Conservation (phyloP, 2,888 invertebrate genomes). For the Dasysyrphus tricinctus region DNA sequence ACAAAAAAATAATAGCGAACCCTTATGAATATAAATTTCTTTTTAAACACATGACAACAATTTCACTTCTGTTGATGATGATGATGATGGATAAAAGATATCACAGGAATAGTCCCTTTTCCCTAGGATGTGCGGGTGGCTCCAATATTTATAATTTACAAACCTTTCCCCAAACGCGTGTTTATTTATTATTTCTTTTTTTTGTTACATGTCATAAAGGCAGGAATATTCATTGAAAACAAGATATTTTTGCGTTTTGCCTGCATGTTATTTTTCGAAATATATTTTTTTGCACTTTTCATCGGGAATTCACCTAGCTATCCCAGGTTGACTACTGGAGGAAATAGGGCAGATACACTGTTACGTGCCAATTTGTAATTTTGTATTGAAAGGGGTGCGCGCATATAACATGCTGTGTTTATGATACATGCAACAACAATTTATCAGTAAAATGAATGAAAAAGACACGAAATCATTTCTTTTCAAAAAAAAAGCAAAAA, state of each 20-base stretch:
- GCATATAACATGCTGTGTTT: constrained; percentile 5
- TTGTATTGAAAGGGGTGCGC: constrained; percentile 52
- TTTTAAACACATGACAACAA: constrained; percentile 21
- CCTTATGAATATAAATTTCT: constrained; percentile 28
- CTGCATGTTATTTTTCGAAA: constrained; percentile 23
- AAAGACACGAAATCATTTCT: constrained; percentile 37
- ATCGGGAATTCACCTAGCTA: constrained; percentile 20
- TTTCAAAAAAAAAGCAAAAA: constrained; percentile 45
- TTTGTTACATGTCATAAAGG: neutral
- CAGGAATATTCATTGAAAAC: neutral
- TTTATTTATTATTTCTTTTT: constrained; percentile 48
- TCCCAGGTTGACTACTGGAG: constrained; percentile 43
- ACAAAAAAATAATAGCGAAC: constrained; percentile 1
- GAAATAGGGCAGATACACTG: constrained; percentile 55
- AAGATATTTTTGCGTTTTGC: neutral
- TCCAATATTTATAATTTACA: constrained; percentile 56
- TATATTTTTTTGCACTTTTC: constrained; percentile 33
- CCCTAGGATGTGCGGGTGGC: constrained; percentile 1
- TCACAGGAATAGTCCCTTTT: neutral
- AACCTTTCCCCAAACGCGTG: constrained; percentile 57
- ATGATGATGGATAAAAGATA: neutral
- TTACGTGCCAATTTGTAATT: constrained; percentile 70
- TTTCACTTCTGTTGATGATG: neutral
- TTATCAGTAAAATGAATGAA: constrained; percentile 41
- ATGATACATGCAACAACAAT: constrained; percentile 38